Evolutionary conservation across 23 tunicate species (phyloP).

Genomic region (Pegea sp.): DNA sequence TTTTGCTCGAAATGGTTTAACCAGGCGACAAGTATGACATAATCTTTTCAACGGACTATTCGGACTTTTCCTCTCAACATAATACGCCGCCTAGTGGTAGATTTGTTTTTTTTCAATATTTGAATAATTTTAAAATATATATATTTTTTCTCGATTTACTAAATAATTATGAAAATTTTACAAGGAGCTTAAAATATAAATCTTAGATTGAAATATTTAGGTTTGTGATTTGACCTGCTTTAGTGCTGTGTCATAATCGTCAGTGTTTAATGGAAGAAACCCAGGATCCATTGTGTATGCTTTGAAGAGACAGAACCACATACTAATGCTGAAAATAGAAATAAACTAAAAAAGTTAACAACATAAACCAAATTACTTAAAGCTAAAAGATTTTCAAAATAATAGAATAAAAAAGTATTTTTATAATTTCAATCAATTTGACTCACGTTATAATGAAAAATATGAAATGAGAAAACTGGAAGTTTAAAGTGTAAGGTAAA

Average conservation of each 20-base stretch:
- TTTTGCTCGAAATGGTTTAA: conserved; percentile 79
- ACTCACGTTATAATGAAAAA: conserved; percentile 73
- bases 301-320: conserved; percentile 68
- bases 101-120: no score
- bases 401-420: not conserved
- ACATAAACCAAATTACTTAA: not conserved
- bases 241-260: conserved; percentile 76
- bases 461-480: conserved; percentile 34
- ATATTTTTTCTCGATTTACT: no score
- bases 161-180: no score
- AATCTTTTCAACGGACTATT: conserved; percentile 69
- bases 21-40: conserved; percentile 92
- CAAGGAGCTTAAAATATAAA: no score
- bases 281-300: conserved; percentile 91
- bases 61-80: conserved; percentile 88
- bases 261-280: conserved; percentile 78
- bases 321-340: conserved; percentile 13
- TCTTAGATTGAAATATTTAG: no score
- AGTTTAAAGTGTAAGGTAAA: conserved; percentile 51
- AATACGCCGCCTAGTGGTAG: conserved; percentile 72
- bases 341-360: not conserved
- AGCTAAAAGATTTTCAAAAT: not conserved
- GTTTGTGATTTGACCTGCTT: conserved; percentile 73
- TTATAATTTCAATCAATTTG: not conserved
- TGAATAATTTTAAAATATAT: no score